Conservation (phyloP, 2,888 invertebrate genomes). For the Lordiphosa andalusiaca region DNA sequence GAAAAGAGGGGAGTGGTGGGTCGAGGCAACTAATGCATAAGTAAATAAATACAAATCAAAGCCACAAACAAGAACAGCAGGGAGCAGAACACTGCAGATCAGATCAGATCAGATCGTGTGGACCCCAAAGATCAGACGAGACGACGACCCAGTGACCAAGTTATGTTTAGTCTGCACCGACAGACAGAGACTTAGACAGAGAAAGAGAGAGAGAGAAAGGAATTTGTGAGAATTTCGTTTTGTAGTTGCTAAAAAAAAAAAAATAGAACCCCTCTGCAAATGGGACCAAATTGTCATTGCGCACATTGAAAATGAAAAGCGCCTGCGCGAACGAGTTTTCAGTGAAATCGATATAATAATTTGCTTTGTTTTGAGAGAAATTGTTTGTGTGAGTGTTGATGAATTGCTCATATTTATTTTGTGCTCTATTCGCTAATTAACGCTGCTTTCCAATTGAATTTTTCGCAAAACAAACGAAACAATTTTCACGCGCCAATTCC, state of each 20-base stretch:
- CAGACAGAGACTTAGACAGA: constrained; percentile 20
- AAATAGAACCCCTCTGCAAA: constrained; percentile 8
- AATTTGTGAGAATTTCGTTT: constrained; percentile 65
- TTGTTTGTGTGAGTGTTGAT: constrained; percentile 45
- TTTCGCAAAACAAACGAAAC: constrained; percentile 51
- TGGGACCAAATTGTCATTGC: constrained; percentile 53
- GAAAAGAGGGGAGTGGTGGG: background rate
- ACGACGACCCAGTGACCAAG: constrained; percentile 72
- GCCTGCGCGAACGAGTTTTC: constrained; percentile 54
- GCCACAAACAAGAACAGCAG: constrained; percentile 28
- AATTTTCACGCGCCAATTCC: constrained; percentile 73
- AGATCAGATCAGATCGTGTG: constrained; percentile 28
- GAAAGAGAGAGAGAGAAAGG: constrained; percentile 34
- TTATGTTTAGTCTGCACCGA: constrained; percentile 45
- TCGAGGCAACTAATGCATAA: constrained; percentile 48
- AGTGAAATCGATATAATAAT: constrained; percentile 71
- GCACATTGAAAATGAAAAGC: constrained; percentile 67
- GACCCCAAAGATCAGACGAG: constrained; percentile 37
- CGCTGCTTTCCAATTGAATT: constrained; percentile 67
- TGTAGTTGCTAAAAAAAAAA: constrained; percentile 24
- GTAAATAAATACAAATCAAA: constrained; percentile 52
- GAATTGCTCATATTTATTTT: constrained; percentile 48
- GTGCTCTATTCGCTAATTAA: constrained; percentile 53
- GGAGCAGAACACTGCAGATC: constrained; percentile 13
- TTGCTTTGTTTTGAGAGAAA: constrained; percentile 61